These are phyloP conservation scores for Xiphorhynchus erythropygius DNA, from an alignment of 2,797 vertebrate species.

Conservation along the genomic window DNA sequence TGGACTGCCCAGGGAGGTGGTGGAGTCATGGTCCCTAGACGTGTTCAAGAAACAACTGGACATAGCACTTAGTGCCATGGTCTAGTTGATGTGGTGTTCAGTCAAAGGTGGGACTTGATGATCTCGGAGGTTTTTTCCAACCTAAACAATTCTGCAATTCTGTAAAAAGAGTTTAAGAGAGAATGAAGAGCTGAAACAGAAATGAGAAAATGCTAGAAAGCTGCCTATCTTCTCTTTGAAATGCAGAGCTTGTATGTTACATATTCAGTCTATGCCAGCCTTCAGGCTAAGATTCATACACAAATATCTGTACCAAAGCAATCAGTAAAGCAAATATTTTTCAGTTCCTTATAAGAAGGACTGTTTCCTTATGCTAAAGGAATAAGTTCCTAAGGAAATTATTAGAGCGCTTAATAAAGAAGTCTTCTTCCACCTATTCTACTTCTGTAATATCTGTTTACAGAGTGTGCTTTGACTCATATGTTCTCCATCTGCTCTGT, in stretches of 20 bases:
- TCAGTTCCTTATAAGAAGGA: background rate
- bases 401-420: slow-evolving; percentile 11
- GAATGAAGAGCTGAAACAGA: background rate
- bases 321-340: background rate
- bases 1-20: background rate
- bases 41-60: background rate
- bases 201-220: slow-evolving; percentile 11
- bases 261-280: background rate
- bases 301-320: background rate
- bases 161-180: background rate
- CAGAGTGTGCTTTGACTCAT: slow-evolving; percentile 16
- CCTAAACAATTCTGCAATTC: background rate
- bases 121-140: background rate
- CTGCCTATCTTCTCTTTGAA: background rate
- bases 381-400: background rate
- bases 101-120: background rate
- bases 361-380: background rate
- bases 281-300: background rate
- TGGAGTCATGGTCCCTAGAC: background rate
- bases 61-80: background rate
- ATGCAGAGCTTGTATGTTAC: background rate
- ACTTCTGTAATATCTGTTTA: background rate
- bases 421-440: background rate
- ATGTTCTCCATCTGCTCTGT: slow-evolving; percentile 34
- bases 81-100: background rate